Percentiles rank a stretch among this genome's conserved stretches.
These are phyloP conservation scores for Poicephalus gulielmi DNA, from an alignment of 2,113 vertebrate genomes.

Conservation along the genomic window DNA sequence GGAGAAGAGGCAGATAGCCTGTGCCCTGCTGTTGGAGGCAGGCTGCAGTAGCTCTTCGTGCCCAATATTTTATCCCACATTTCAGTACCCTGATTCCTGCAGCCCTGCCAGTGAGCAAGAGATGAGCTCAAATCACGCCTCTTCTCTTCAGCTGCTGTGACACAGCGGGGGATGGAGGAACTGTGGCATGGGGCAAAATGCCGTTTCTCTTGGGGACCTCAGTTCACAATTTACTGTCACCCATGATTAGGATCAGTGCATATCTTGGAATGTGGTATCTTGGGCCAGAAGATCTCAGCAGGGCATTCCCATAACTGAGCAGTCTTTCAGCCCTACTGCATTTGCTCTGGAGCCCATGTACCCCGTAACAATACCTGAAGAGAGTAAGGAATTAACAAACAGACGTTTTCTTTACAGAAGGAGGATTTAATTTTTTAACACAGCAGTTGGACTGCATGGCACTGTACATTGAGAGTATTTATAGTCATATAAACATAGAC, in stretches of 20 bases:
- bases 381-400: background rate
- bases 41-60: fast-evolving
- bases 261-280: background rate
- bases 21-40: background rate
- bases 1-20: background rate
- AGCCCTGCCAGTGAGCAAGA: background rate
- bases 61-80: background rate
- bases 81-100: background rate
- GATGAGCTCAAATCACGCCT: background rate
- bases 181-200: background rate
- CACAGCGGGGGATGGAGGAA: fast-evolving
- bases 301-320: background rate
- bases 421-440: background rate
- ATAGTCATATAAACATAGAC: background rate
- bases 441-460: background rate
- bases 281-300: background rate
- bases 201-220: background rate
- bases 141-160: background rate
- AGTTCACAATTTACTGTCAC: background rate
- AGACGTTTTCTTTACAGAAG: background rate
- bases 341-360: background rate
- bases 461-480: background rate
- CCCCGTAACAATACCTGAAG: background rate
- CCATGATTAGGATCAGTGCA: background rate
- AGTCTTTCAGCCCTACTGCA: fast-evolving